phyloP scores from a whole-genome alignment of 1,140 invertebrate species.

The Rhagoletis pomonella region DNA sequence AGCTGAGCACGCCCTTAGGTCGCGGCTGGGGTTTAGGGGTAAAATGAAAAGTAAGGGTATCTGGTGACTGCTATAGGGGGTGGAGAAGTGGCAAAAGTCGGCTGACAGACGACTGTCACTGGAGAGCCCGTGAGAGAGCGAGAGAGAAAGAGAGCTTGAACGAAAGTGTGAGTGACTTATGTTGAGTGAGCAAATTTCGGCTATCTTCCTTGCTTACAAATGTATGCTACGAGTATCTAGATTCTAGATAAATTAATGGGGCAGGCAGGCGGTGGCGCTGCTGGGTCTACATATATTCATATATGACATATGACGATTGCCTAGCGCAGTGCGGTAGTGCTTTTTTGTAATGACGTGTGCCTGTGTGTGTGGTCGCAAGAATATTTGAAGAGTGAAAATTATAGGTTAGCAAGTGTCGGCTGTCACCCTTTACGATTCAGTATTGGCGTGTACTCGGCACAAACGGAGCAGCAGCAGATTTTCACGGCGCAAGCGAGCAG shows the following conservation, averaged over 20 bases:
- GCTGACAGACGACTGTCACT: neutral
- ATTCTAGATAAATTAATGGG: slow-evolving; percentile 23
- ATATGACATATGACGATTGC: neutral
- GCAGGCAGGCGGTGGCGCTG: neutral
- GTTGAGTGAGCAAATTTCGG: slow-evolving; percentile 24
- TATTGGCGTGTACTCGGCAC: slow-evolving; percentile 57
- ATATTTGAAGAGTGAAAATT: slow-evolving; percentile 56
- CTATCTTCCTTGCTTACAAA: neutral
- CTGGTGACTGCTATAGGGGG: neutral
- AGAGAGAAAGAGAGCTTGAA: neutral
- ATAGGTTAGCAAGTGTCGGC: slow-evolving; percentile 56
- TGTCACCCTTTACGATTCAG: slow-evolving; percentile 58
- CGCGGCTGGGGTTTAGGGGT: neutral
- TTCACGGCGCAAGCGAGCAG: slow-evolving; percentile 34
- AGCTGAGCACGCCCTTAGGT: neutral
- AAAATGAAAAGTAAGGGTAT: neutral
- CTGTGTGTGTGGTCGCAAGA: slow-evolving; percentile 26
- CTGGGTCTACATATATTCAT: neutral
- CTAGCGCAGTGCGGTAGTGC: slow-evolving; percentile 20
- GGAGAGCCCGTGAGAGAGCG: neutral
- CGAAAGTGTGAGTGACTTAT: neutral
- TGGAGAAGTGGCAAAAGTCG: neutral
- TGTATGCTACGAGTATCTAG: neutral
- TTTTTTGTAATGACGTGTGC: neutral
- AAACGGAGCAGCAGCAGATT: slow-evolving; percentile 49